These are phyloP conservation scores for Aptenodytes patagonicus DNA, from an alignment of 2,113 vertebrate genomes.

Conservation along the genomic window DNA sequence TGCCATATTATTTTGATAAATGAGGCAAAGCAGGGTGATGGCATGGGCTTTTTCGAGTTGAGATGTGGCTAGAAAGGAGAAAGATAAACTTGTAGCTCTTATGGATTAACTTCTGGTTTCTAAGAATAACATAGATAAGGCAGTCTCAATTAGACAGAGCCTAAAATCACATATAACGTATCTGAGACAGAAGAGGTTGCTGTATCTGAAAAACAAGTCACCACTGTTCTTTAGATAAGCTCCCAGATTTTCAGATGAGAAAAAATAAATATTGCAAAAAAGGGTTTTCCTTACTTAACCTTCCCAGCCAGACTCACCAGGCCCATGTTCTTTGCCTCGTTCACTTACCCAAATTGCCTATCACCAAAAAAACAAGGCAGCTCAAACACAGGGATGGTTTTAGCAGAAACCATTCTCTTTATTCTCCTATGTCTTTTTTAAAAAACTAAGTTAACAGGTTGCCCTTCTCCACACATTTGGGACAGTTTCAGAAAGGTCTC, in stretches of 20 bases:
- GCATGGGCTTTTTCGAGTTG: background rate
- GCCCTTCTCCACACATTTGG: background rate
- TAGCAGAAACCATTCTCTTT: background rate
- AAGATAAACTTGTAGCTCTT: constrained; percentile 52
- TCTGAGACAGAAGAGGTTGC: background rate
- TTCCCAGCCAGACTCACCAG: background rate
- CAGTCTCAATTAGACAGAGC: constrained; percentile 45
- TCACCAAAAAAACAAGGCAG: background rate
- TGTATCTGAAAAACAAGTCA: background rate
- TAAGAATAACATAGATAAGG: constrained; percentile 63
- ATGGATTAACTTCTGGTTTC: constrained; percentile 26
- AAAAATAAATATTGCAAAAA: constrained; percentile 26
- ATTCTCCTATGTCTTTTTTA: background rate
- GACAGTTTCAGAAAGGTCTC: background rate
- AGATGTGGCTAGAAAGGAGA: constrained; percentile 15
- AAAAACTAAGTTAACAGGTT: background rate
- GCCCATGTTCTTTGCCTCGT: background rate
- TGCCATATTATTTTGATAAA: constrained; percentile 17
- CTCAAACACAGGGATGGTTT: background rate
- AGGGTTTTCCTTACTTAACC: background rate
- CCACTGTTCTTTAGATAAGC: constrained; percentile 35
- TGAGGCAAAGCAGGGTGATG: background rate
- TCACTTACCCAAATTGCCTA: background rate
- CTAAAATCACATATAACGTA: constrained; percentile 26
- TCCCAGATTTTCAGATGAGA: background rate